These are phyloP conservation scores for Carcina quercana DNA, from an alignment of 2,888 invertebrate species.

Conservation along the genomic window DNA sequence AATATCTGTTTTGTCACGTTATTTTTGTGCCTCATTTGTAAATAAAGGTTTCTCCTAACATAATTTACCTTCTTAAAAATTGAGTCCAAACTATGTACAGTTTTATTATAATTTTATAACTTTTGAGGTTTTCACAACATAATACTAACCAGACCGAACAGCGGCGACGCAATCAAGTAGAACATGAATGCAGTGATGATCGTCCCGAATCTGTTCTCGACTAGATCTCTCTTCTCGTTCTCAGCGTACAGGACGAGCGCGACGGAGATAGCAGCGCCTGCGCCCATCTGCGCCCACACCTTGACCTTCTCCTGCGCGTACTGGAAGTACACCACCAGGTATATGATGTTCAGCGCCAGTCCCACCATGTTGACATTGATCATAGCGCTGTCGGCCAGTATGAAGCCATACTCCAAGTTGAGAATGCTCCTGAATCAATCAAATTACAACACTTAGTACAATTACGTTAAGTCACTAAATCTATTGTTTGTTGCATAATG, in stretches of 20 bases:
- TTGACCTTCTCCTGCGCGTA: slow-evolving; percentile 73
- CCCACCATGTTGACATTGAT: slow-evolving; percentile 86
- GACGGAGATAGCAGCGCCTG: slow-evolving; percentile 66
- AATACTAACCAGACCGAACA: slow-evolving; percentile 78
- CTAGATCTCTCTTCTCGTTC: slow-evolving; percentile 76
- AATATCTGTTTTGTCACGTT: too few relatives aligned
- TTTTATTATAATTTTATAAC: too few relatives aligned
- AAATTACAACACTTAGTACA: too few relatives aligned
- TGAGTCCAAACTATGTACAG: too few relatives aligned
- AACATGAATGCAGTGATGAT: slow-evolving; percentile 81
- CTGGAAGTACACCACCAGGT: slow-evolving; percentile 78
- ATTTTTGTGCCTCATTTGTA: too few relatives aligned
- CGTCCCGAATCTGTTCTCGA: slow-evolving; percentile 82
- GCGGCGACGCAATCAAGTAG: slow-evolving; percentile 79
- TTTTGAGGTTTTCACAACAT: too few relatives aligned
- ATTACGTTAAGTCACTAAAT: too few relatives aligned
- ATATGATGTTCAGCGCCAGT: slow-evolving; percentile 78
- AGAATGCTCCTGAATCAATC: slow-evolving; percentile 77
- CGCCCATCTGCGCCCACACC: slow-evolving; percentile 61
- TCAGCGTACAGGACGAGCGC: slow-evolving; percentile 77
- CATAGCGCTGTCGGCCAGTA: slow-evolving; percentile 84
- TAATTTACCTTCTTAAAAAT: too few relatives aligned
- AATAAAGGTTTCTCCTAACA: too few relatives aligned
- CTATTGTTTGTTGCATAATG: too few relatives aligned
- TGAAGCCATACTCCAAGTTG: slow-evolving; percentile 83